phyloP scores from a whole-genome alignment of 2,113 vertebrate species.

The Otus sunia region DNA sequence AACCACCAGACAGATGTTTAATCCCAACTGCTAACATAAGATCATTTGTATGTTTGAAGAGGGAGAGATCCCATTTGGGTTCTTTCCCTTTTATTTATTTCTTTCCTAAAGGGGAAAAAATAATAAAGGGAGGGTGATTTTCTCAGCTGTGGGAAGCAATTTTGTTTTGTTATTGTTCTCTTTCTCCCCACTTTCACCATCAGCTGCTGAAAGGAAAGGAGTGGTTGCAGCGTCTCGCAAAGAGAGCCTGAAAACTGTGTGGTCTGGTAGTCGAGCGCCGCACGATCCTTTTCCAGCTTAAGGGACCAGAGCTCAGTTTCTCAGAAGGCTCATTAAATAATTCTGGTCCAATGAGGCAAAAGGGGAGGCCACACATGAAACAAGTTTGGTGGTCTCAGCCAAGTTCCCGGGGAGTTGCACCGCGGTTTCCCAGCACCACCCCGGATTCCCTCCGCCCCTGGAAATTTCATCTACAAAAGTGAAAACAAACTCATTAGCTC shows the following conservation, averaged over 20 bases:
- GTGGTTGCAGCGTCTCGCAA: conserved; percentile 13
- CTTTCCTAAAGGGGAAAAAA: conserved; percentile 71
- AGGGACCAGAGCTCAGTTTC: conserved; percentile 62
- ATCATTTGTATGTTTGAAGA: conserved; percentile 93
- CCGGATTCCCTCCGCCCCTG: conserved; percentile 65
- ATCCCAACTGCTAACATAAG: conserved; percentile 93
- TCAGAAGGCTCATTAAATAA: conserved; percentile 72
- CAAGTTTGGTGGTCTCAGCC: conserved; percentile 74
- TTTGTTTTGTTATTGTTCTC: conserved; percentile 59
- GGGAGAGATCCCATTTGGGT: conserved; percentile 85
- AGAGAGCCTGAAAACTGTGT: conserved; percentile 65
- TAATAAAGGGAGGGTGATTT: conserved; percentile 69
- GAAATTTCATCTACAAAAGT: conserved; percentile 69
- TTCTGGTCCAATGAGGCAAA: conserved; percentile 72
- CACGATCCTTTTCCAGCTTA: conserved; percentile 60
- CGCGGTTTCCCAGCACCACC: conserved; percentile 71
- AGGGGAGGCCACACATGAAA: conserved; percentile 77
- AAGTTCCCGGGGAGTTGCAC: conserved; percentile 61
- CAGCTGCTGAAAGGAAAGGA: conserved; percentile 58
- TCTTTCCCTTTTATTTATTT: conserved; percentile 79
- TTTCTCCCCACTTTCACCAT: conserved; percentile 66
- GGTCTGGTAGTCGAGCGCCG: conserved; percentile 61
- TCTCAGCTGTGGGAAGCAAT: conserved; percentile 67
- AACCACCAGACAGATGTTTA: conserved; percentile 95
- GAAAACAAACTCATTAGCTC: conserved; percentile 75